Conservation (phyloP, 2,888 invertebrate species). For the Acleris literana region DNA sequence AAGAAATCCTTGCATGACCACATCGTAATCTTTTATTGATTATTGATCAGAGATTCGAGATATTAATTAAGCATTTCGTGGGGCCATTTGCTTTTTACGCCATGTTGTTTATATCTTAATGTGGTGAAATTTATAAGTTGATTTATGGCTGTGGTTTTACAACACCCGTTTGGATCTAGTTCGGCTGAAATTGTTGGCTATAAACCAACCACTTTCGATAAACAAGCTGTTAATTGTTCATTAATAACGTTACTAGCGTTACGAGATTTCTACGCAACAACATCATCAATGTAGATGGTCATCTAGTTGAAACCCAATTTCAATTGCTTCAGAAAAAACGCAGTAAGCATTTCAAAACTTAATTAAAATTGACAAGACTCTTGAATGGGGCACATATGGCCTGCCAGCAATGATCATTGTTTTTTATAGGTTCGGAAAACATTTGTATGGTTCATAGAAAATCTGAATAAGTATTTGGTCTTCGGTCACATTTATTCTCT, state of each 20-base stretch:
- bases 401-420: no score
- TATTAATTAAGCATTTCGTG: constrained; percentile 24
- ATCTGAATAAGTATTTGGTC: no score
- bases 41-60: constrained; percentile 15
- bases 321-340: constrained; percentile 24
- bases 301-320: constrained; percentile 12
- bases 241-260: constrained; percentile 19
- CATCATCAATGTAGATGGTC: constrained; percentile 7
- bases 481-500: no score
- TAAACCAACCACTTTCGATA: constrained; percentile 28
- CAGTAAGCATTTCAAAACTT: constrained; percentile 3
- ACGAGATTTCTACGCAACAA: constrained; percentile 9
- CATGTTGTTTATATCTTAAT: constrained; percentile 26
- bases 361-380: no score
- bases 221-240: constrained; percentile 29
- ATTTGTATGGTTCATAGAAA: no score
- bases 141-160: constrained; percentile 15
- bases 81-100: constrained; percentile 15
- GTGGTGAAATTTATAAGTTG: constrained; percentile 34
- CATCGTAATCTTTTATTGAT: constrained; percentile 22
- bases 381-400: no score
- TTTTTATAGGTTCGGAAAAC: no score
- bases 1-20: constrained; percentile 9
- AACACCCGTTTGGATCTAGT: constrained; percentile 23
- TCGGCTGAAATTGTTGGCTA: constrained; percentile 15